Base-by-base conservation (phyloP, 1,140 invertebrate genomes). In the Nephila pilipes region DNA sequence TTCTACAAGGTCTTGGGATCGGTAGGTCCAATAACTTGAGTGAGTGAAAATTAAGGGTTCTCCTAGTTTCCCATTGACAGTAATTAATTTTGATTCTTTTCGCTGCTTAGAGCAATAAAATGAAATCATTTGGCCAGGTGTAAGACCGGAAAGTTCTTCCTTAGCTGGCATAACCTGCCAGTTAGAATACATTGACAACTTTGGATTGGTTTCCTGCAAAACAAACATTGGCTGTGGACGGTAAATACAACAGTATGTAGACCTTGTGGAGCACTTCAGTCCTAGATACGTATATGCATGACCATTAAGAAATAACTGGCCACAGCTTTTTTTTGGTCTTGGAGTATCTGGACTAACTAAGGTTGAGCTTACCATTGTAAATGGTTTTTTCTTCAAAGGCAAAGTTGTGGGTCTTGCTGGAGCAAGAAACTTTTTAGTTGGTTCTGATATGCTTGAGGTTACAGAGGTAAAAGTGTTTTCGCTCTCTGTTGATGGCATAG, bases 161-260 rank as follows among this genome's bases (percentile, higher is more conserved):
- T 94, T 87, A 10, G 94, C 63, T 29, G 95, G 94, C 32, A 95
- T 94, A 94, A 96, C 95, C 96, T 98, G 97, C 99, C 99, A 99
- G 95, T 99, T 99, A 16, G 98, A 99, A 95, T 99, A 99, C 99
- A 99, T 99, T 22, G 98, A 99, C 63, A 99, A 96, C 94, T 97
- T 98, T 94, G 98, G 97, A 95, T 98, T 97, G 1, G 97, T 97
- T 12, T 96, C 95, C 94, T 97, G 96, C 20, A 95, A 95, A 63
- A 99, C 98, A 95, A 99, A 99, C 96, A 98, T 99, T 0, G 99
- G 99, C 95, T 99, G 99, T 0, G 98, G 97, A 94, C 98, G 97
- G 95, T 98, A 99, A 29, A 96, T 94, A 1, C 98, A 99, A 94
- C 98, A 99, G 95, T 98, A 99, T 94, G 98, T 98, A 25, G 98